Base-by-base conservation (phyloP, 2,113 vertebrate species). In the Esox niger region DNA sequence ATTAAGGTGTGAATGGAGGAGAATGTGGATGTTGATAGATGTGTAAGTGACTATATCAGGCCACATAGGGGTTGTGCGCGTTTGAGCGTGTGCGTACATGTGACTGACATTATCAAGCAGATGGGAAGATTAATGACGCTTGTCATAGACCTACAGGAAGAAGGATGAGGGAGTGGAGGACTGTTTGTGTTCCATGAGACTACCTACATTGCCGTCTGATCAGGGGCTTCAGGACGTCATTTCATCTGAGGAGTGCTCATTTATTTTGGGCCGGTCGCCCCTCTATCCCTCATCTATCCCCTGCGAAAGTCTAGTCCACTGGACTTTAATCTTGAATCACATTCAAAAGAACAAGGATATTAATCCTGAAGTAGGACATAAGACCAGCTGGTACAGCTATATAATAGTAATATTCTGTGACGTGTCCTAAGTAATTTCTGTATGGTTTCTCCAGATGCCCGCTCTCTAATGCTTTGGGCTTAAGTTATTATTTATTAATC, bases 41-140 rank as follows among this genome's bases (percentile, higher is more conserved):
- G 57, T 33, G 38, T 8, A 52, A n/a, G n/a, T 21, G 13, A 43
- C 11, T 43, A 4, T n/a, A n/a, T n/a, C n/a, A 43, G 38, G 38
- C 17, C 38, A 43, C 17, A 43, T 10, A 43, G 38, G 38, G 13
- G 13, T 43, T 46, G 15, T 57, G 33, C 30, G 33, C 46, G 33
- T 58, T 32, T 68, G 25, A 8, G 2, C 6, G 33, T 68, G 56
- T 23, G 8, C 38, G 47, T 54, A 46, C 49, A 27, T 47, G 77
- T 71, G 66, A 58, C 47, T 69, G 66, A 32, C 29, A 60, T 75
- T 64, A 30, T n/a, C 57, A 60, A 21, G 11, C 5, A 26, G 23
- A 59, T 2, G 20, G 55, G 43, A 52, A 26, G 57, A 54, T 43
- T 64, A 65, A 59, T 72, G 66, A 69, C 46, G 70, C 30, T 17